These are phyloP conservation scores for Rhegmatorhina hoffmannsi DNA, from an alignment of 2,113 vertebrate genomes.

Conservation along the genomic window DNA sequence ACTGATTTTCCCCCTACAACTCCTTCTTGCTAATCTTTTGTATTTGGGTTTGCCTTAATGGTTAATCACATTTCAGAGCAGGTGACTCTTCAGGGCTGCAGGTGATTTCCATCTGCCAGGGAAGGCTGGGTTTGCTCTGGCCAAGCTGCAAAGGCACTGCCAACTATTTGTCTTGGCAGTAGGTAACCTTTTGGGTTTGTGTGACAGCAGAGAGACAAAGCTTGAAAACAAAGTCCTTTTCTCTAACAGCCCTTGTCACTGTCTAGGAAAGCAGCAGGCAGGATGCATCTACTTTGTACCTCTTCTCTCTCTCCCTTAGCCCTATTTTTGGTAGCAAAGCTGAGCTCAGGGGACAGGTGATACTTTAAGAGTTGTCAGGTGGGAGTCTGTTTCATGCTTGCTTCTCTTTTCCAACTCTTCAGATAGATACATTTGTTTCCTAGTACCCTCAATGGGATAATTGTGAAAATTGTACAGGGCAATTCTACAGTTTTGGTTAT, in stretches of 20 bases:
- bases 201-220: background rate
- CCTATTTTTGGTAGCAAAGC: background rate
- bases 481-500: background rate
- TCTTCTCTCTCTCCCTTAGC: background rate
- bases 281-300: background rate
- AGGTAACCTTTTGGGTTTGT: background rate
- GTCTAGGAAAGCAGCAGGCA: background rate
- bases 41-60: background rate
- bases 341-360: background rate
- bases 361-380: background rate
- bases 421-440: background rate
- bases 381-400: background rate
- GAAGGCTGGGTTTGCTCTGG: background rate
- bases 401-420: background rate
- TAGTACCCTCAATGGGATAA: background rate
- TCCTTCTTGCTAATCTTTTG: background rate
- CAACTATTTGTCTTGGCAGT: background rate
- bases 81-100: background rate
- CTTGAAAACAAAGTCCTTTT: background rate
- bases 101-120: background rate
- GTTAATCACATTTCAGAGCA: constrained; percentile 12
- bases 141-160: background rate
- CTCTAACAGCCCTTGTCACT: background rate
- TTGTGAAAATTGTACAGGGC: background rate
- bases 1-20: constrained; percentile 6